Percentiles rank a stretch among this genome's conserved stretches.
Conservation (phyloP, 2,113 vertebrate species). For the Trematocara macrostoma region DNA sequence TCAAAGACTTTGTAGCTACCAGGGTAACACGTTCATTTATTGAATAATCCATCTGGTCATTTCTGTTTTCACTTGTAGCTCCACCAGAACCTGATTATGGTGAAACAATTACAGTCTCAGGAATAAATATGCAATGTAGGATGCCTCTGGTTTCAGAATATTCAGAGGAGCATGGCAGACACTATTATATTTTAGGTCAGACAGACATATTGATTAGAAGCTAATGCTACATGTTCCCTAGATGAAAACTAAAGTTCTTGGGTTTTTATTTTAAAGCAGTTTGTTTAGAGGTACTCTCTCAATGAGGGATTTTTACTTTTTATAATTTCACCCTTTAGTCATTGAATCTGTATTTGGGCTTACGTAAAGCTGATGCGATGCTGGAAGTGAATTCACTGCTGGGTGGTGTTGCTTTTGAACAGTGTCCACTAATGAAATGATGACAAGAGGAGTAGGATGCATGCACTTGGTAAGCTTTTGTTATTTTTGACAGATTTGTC, state of each 20-base stretch:
- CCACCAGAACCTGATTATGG: background rate
- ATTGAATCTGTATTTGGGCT: background rate
- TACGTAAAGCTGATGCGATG: background rate
- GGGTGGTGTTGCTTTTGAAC: conserved; percentile 35
- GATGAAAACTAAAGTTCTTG: background rate
- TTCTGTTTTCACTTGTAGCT: background rate
- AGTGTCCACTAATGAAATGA: conserved; percentile 26
- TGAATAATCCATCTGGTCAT: background rate
- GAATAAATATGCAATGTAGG: background rate
- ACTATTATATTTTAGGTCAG: background rate
- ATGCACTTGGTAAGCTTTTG: conserved; percentile 6
- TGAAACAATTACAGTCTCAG: background rate
- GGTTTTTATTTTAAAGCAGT: background rate
- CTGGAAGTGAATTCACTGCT: conserved; percentile 32
- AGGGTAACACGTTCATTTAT: background rate
- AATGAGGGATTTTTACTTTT: conserved; percentile 45
- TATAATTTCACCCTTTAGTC: conserved; percentile 35
- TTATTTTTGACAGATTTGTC: conserved; percentile 18
- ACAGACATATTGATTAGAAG: background rate
- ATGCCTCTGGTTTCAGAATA: background rate
- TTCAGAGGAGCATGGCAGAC: background rate
- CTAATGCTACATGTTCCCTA: background rate
- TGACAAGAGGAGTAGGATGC: conserved; percentile 29
- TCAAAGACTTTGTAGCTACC: background rate
- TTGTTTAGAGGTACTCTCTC: conserved; percentile 42